Conservation (phyloP, 2,888 invertebrate species). For the Dichetophora obliterata region DNA sequence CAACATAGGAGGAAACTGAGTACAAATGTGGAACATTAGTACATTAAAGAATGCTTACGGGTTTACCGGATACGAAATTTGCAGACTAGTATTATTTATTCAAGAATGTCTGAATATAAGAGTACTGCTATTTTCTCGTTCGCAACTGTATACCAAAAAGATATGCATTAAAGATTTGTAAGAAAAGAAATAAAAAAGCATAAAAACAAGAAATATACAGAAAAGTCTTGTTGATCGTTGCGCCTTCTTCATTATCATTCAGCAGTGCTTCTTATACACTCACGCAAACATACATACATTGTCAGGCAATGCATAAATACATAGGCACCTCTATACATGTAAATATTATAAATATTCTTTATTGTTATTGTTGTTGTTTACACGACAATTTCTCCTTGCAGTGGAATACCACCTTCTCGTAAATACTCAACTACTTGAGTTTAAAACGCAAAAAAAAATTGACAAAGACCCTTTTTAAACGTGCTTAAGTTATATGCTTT, state of each 20-base stretch:
- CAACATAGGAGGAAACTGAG: no score
- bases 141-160: no score
- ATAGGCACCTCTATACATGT: not conserved
- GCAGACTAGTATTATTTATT: no score
- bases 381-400: not conserved
- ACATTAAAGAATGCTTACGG: no score
- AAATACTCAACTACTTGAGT: not conserved
- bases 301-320: no score
- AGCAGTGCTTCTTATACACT: not conserved
- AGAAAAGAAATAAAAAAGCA: not conserved
- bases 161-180: not conserved
- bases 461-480: not conserved
- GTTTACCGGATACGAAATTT: no score
- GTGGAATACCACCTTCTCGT: not conserved
- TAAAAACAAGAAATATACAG: not conserved
- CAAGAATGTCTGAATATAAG: no score
- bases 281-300: no score
- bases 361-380: not conserved
- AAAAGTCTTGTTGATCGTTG: not conserved
- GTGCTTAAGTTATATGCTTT: constrained; percentile 11
- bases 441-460: constrained; percentile 19
- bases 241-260: not conserved
- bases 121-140: no score
- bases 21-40: no score
- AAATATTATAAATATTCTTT: not conserved